Base-by-base conservation (phyloP, 53 echinoderm and acorn worm genomes). In the Paracentrotus lividus region DNA sequence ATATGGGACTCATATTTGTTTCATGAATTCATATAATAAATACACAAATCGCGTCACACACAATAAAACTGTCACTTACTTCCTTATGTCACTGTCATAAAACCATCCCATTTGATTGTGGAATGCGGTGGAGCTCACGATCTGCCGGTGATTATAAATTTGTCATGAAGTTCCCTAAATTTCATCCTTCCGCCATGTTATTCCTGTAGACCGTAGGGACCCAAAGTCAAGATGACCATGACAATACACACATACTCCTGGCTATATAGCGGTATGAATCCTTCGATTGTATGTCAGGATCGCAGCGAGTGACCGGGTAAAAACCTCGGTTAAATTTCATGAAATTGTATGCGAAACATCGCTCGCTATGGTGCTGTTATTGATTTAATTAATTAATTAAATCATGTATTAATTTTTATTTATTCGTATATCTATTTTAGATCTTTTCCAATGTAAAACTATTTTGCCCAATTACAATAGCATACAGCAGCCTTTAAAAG, bases 121-220 rank as follows among this genome's bases (percentile, higher is more conserved):
- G 78, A 78, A 78, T 78, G 47, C 78, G n/a, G 78, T n/a, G n/a
- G 45, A 78, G n/a, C 43, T n/a, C 78, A 47, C 78, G 78, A 78
- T 45, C 78, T 47, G 86, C 24, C 34, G 55, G 21, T 86, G 86
- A 86, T 86, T 53, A 86, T 54, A 54, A 86, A 86, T 86, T 86
- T 86, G 56, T 86, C 54, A 86, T 86, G 53, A 86, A 53, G 16
- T 86, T 51, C 33, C 54, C 44, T 36, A 86, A 86, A 54, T 86
- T 86, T 86, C 56, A 86, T 86, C 52, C 86, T 54, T 86, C 86
- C 86, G 54, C 78, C 78, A 78, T 78, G 78, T 78, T 78, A 78
- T 78, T 78, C 78, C 78, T 78, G 78, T 78, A 78, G 47, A 4
- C 43, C 78, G 23, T 78, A 6, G 78, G 78, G 47, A 47, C 0